Base-by-base conservation (phyloP, 2,797 vertebrate species). In the Siniperca scherzeri region DNA sequence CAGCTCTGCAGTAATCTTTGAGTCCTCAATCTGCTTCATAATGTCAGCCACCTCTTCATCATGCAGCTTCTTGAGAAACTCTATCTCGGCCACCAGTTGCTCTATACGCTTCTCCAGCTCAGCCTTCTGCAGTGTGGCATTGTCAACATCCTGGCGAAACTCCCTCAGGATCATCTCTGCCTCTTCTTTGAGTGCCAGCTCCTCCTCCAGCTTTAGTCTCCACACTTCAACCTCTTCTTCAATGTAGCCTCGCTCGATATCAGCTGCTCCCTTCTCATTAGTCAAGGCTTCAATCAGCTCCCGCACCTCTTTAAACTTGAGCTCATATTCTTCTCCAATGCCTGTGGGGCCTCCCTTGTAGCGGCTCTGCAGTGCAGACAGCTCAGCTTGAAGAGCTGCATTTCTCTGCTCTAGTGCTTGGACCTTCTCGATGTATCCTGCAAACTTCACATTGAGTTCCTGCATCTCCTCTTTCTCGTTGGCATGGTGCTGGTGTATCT, bases 391-490 rank as follows among this genome's bases (percentile, higher is more conserved):
- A 21, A 93, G 93, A 10, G 87, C 68, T 16, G 84, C 88, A 19
- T 96, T 97, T 85, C 92, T 96, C 88, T 96, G 94, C 72, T 97
- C 96, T 17, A 97, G 92, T 0, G 92, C 82, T 89, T 95, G 95
- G 59, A 95, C 95, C 76, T 95, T 95, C 7, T 81, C 77, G 6
- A 95, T 97, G 94, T 97, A 97, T 68, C 96, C 95, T 0, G 95
- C 92, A 44, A 96, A 97, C 80, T 90, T 94, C 3, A 93, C 91
- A 5, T 94, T 96, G 70, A 96, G 92, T 78, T 96, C 94, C 79
- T 96, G 94, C 95, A 96, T 96, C 86, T 96, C 96, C 85, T 97
- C 96, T 80, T 97, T 97, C 91, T 96, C 96, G 3, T 95, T 95
- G 77, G 89, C 89, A 61, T 95, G 96, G 0, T 94, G 91, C 90